A percentile compares a stretch with the other conserved stretches of the same genome.
phyloP scores from a whole-genome alignment of 92 coral and sea anemone genomes.

The Blastomussa wellsi region DNA sequence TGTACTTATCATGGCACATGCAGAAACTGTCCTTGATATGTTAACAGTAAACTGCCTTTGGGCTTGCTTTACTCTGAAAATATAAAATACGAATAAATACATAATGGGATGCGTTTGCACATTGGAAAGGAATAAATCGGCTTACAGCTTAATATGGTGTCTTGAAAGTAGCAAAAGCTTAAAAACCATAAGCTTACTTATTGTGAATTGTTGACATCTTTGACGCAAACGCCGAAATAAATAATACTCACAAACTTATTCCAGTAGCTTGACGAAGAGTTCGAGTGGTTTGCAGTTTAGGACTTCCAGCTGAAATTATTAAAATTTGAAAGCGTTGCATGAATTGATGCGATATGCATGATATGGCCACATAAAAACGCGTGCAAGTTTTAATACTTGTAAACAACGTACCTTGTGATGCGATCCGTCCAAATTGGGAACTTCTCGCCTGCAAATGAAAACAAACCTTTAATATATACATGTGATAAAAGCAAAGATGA shows the following conservation, averaged over 20 bases:
- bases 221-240: no score
- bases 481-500: background rate
- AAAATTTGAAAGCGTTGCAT: background rate
- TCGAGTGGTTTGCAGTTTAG: constrained; percentile 21
- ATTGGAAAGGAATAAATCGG: background rate
- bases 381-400: background rate
- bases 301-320: constrained; percentile 19
- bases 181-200: background rate
- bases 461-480: background rate
- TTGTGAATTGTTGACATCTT: background rate
- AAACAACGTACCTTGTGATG: constrained; percentile 31
- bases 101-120: no score
- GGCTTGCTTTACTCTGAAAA: constrained; percentile 63
- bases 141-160: background rate
- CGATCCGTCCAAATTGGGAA: constrained; percentile 39
- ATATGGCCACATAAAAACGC: background rate
- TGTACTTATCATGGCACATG: constrained; percentile 27
- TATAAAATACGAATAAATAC: background rate
- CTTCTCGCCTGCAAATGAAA: constrained; percentile 21
- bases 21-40: constrained; percentile 46
- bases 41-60: constrained; percentile 46
- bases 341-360: no score
- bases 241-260: constrained; percentile 42
- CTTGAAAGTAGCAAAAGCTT: background rate
- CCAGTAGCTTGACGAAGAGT: constrained; percentile 36